Evolutionary conservation across 2,888 invertebrate species (phyloP).

Genomic region (Agrotis exclamationis): DNA sequence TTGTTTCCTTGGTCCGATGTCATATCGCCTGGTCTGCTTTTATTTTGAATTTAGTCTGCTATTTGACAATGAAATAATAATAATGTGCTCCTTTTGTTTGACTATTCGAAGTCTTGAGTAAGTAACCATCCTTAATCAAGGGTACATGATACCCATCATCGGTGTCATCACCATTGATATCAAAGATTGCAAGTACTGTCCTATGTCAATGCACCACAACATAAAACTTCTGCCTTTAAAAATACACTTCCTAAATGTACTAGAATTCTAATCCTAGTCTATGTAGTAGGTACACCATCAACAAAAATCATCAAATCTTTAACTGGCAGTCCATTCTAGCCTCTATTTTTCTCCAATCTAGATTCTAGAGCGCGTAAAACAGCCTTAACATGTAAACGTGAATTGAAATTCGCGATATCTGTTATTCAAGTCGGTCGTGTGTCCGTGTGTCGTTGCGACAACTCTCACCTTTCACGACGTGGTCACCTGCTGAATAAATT

Average conservation of each 20-base stretch:
- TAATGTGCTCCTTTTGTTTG: too few relatives aligned
- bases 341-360: conserved; percentile 51
- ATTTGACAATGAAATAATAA: neutral
- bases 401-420: conserved; percentile 63
- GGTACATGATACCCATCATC: too few relatives aligned
- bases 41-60: neutral
- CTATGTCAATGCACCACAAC: too few relatives aligned
- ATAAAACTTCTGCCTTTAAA: neutral
- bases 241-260: neutral
- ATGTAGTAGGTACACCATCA: neutral
- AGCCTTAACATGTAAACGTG: conserved; percentile 61
- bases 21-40: neutral
- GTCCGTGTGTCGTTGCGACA: conserved; percentile 63
- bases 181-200: too few relatives aligned
- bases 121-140: too few relatives aligned
- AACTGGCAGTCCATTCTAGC: neutral
- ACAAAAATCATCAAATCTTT: neutral
- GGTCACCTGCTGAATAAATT: conserved; percentile 84
- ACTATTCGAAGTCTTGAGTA: too few relatives aligned
- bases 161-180: neutral
- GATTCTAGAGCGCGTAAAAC: conserved; percentile 58
- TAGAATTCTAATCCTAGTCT: neutral
- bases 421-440: conserved; percentile 64
- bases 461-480: conserved; percentile 73
- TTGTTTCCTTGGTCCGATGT: neutral